Conservation (phyloP, 2,113 vertebrate genomes). For the Myrmophylax atrothorax region DNA sequence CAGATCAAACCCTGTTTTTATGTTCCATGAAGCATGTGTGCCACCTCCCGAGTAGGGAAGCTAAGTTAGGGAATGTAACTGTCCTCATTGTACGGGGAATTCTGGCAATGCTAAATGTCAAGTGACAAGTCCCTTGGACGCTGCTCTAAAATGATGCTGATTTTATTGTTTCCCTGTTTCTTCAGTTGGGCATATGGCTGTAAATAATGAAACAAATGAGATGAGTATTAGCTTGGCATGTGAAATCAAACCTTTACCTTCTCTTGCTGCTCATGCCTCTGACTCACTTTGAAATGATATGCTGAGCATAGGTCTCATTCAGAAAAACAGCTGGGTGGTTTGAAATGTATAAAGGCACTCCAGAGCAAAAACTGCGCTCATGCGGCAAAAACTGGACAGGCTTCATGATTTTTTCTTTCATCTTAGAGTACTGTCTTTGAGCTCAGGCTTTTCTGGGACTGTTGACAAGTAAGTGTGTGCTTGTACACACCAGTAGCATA, state of each 20-base stretch:
- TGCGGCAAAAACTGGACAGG: not conserved
- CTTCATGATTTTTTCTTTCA: not conserved
- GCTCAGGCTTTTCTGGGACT: not conserved
- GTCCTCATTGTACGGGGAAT: not conserved
- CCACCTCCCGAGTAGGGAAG: not conserved
- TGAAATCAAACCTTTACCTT: not conserved
- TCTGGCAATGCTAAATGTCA: not conserved
- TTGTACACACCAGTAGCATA: accelerated
- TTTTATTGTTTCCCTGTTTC: not conserved
- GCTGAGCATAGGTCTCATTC: not conserved
- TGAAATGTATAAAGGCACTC: not conserved
- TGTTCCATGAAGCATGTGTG: not conserved
- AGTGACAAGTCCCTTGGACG: not conserved
- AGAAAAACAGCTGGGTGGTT: not conserved
- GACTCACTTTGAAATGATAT: not conserved
- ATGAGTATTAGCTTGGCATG: not conserved
- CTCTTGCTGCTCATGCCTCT: not conserved
- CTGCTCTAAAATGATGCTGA: not conserved
- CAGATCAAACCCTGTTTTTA: not conserved
- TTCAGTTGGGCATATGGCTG: not conserved
- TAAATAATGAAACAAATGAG: not conserved
- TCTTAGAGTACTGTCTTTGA: not conserved
- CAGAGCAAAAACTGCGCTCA: not conserved
- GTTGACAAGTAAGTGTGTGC: not conserved
- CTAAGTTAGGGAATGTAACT: not conserved